These are phyloP conservation scores for Micronycteris hirsuta DNA, from an alignment of 2,113 vertebrate species.

Conservation along the genomic window DNA sequence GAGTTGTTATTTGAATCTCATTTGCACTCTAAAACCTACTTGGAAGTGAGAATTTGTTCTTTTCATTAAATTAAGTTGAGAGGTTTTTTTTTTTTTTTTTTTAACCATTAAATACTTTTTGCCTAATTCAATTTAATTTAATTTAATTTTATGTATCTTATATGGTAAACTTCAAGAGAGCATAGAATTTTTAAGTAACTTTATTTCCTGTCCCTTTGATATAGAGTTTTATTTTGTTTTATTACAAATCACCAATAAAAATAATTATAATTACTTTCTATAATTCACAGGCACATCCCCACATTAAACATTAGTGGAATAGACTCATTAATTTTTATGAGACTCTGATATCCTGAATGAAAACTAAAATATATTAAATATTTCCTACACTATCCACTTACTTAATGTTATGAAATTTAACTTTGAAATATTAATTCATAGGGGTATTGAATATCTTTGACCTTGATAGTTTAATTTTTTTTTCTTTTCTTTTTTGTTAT, in stretches of 20 bases:
- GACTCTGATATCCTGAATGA: neutral
- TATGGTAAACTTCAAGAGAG: neutral
- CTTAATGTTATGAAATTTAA: neutral
- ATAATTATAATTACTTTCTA: neutral
- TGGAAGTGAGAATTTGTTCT: neutral
- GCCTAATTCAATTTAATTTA: neutral
- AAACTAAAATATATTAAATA: neutral
- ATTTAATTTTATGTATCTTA: neutral
- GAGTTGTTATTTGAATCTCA: neutral
- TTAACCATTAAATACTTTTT: neutral
- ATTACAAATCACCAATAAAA: neutral
- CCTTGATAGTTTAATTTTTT: neutral
- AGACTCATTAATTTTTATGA: neutral
- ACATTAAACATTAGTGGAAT: neutral
- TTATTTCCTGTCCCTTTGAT: neutral
- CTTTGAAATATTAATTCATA: neutral
- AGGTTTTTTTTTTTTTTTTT: too few relatives aligned
- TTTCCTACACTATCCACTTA: neutral
- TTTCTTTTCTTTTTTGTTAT: too few relatives aligned
- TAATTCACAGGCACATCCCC: neutral
- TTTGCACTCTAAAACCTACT: neutral
- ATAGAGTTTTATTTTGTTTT: neutral
- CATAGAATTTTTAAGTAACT: neutral
- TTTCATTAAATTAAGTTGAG: neutral
- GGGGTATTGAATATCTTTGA: neutral